Evolutionary conservation across 2,888 invertebrate genomes (phyloP), one percentile per base, ranked within the genome.

Genomic region (Dryocosmus kuriphilus): DNA sequence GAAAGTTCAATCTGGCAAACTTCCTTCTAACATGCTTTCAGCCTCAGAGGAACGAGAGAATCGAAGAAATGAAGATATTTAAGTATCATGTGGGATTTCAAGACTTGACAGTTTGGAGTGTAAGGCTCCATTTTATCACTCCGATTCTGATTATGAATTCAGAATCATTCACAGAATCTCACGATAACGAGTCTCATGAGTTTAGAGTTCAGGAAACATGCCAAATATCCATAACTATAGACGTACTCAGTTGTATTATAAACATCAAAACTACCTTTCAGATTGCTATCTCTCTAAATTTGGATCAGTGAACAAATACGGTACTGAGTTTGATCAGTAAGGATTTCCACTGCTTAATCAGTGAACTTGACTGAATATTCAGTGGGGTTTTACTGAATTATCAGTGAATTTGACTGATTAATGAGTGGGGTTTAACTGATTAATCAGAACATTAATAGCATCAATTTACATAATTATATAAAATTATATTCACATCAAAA

Each of bases 121-220:
- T 71, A 71, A 71, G 71, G 71, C 71, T 71, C 30, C 71, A 71
- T 71, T 46, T 71, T 71, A 71, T 71, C 71, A 71, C 71, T 71
- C 51, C 71, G 71, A 71, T 71, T 71, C 71, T 71, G 71, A 71
- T 71, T 71, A 51, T 71, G 71, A 51, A 51, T 24, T 27, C 51
- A 71, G 71, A 71, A 71, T 71, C 71, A 71, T 71, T 51, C 51
- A 51, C 27, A 71, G 51, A 46, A 71, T 51, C 71, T 71, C 71
- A 71, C 71, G 71, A 46, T 51, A 71, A 71, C 51, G 51, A 51
- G 71, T 51, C n/a, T 30, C 14, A 19, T 4, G 11, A 71, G 46
- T 67, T 67, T n/a, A 46, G 51, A 51, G 71, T 67, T 46, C 19
- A 19, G 16, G 27, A 6, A 67, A 41, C 14, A 24, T 46, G 24